Base-by-base conservation (phyloP, 2,113 vertebrate genomes). In the Nothocercus nigrocapillus region DNA sequence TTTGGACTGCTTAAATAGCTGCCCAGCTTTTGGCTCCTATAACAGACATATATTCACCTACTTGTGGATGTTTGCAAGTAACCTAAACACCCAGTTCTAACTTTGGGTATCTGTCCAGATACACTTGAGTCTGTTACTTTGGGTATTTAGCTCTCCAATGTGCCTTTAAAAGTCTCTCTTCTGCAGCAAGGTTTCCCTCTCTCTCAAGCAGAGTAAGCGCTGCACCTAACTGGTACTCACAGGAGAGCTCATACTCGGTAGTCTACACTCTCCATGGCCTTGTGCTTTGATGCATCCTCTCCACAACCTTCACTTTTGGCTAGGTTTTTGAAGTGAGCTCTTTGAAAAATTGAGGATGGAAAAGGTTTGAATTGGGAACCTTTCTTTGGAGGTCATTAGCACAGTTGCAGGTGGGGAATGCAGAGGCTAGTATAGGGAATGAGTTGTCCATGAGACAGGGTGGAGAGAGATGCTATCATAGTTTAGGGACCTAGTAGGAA, bases 221-320 rank as follows among this genome's bases (percentile, higher is more conserved):
- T 67, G 45, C 28, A 74, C 38, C 15, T 36, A 40, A 17, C 24
- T 53, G 20, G 15, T 53, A 53, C 22, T 25, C 15, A 28, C n/a
- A 63, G 47, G 45, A 0, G 0, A 63, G 47, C 24, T 53, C 59
- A 25, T 36, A 25, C 18, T 44, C 59, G 53, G 53, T 19, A 72
- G 24, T 2, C 15, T 64, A 36, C 9, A 5, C 1, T 77, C 61
- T 53, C 5, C 61, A 47, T 47, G 18, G 32, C 34, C 14, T 62
- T 27, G 8, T 28, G 27, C 0, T 0, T 19, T 0, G 4, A 56
- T 27, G 20, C 27, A 76, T 42, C 10, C 1, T 51, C 45, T 32
- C 34, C 36, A 63, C 16, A 78, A 14, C 32, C 8, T 17, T 47
- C 24, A 10, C 7, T 82, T 49, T 28, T 72, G 21, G 18, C 78